Evolutionary conservation across 2,113 vertebrate species (phyloP), one percentile per base, ranked within the genome.

Genomic region (Embiotoca jacksoni): DNA sequence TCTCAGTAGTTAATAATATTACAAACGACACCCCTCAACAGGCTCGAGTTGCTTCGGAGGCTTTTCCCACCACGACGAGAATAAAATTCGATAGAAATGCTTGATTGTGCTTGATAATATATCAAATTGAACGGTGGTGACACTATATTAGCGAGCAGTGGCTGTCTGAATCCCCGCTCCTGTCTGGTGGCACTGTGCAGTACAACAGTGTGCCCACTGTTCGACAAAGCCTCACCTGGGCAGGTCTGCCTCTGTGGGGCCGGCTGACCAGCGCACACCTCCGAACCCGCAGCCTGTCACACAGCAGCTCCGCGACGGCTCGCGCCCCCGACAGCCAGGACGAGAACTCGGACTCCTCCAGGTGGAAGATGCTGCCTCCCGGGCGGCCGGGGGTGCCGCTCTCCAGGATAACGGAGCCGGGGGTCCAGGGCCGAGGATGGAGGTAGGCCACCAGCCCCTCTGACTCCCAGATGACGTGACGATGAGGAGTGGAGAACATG

Each of bases 221-320:
- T 11, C 41, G 41, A 55, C 30, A 44, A 30, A 0, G 7, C 1
- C 63, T 67, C 14, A 93, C 93, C 91, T 93, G 93, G 2, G 89
- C 81, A 11, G 90, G 83, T 61, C 16, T 55, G 62, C 91, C 83
- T 50, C 31, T 55, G 50, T 90, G 88, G 0, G 93, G 94, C 61
- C 87, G 87, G 79, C 88, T 81, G 46, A 95, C 81, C 33, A 95
- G 60, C 0, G 94, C 94, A 60, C 94, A 95, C 78, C 94, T 92
- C 5, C 33, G 85, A 1, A 93, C 92, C 0, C 56, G 35, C 52
- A 95, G 80, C 35, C 80, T 53, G 23, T 92, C 87, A 55, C 94
- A 93, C 55, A 95, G 92, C 64, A 94, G 87, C 52, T 65, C 39
- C 0, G 91, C 82, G 0, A 95, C 91, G 0, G 75, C 59, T 64